A percentile compares a stretch with the other conserved stretches of the same genome.
phyloP scores from a whole-genome alignment of 2,113 vertebrate species.

The Paedocypris sp. region DNA sequence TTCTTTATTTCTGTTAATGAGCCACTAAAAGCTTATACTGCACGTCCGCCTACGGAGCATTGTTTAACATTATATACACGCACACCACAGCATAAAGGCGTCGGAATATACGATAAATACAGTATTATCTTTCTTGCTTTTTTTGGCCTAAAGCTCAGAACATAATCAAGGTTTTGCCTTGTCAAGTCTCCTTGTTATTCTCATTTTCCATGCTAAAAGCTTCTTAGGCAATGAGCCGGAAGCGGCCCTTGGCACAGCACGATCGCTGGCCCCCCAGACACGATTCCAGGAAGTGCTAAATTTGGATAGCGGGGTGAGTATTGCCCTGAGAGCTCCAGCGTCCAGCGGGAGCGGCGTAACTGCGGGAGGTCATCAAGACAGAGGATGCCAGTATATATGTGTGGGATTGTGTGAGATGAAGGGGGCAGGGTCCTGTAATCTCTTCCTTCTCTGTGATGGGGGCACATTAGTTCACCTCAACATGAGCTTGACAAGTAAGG shows the following conservation, averaged over 20 bases:
- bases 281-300: constrained; percentile 19
- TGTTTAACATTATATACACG: too few relatives aligned
- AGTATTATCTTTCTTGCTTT: too few relatives aligned
- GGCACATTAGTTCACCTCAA: constrained; percentile 16
- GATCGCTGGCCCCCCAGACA: background rate
- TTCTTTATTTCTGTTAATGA: too few relatives aligned
- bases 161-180: background rate
- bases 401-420: background rate
- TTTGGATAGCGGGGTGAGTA: constrained; percentile 4
- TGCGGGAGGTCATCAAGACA: constrained; percentile 38
- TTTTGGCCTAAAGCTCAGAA: too few relatives aligned
- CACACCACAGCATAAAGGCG: too few relatives aligned
- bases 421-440: constrained; percentile 8
- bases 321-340: constrained; percentile 19
- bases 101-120: too few relatives aligned
- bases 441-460: constrained; percentile 9
- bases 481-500: background rate
- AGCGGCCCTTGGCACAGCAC: background rate
- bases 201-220: background rate
- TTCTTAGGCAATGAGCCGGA: background rate
- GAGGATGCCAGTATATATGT: constrained; percentile 36
- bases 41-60: too few relatives aligned
- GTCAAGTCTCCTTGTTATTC: constrained; percentile 10
- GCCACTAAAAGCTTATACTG: too few relatives aligned
- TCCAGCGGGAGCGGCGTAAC: constrained; percentile 21